phyloP scores from a whole-genome alignment of 2,113 vertebrate species.

The Cygnus atratus region DNA sequence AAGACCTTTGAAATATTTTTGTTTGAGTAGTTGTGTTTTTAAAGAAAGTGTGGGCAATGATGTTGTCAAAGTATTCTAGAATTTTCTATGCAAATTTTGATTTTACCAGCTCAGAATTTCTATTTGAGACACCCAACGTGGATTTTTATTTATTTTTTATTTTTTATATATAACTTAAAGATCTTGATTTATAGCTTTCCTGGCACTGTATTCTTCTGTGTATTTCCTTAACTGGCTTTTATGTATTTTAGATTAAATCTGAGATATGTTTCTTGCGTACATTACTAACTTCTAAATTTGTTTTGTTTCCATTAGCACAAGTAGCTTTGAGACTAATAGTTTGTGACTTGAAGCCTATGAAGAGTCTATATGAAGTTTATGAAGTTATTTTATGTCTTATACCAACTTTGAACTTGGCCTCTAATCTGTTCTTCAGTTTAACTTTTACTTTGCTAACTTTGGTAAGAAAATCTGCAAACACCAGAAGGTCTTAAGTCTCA shows the following conservation, averaged over 20 bases:
- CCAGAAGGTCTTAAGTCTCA: slow-evolving; percentile 31
- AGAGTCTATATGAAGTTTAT: background rate
- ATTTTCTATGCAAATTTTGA: background rate
- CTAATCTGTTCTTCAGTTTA: slow-evolving; percentile 15
- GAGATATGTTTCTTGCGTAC: background rate
- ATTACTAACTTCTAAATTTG: background rate
- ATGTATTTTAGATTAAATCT: background rate
- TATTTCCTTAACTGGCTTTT: background rate
- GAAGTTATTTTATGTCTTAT: background rate
- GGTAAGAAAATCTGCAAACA: slow-evolving; percentile 25
- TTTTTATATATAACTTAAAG: background rate
- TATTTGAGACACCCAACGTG: background rate
- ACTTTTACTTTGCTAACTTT: slow-evolving; percentile 38
- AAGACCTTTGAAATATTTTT: background rate
- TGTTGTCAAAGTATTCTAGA: background rate
- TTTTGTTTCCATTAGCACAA: background rate
- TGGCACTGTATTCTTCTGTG: background rate
- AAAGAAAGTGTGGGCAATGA: background rate
- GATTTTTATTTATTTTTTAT: background rate
- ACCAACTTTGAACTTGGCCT: background rate
- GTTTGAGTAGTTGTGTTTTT: background rate
- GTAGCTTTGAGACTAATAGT: background rate
- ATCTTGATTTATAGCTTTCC: background rate
- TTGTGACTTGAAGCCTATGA: background rate
- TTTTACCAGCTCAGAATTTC: background rate